Base-by-base conservation (phyloP, 2,797 vertebrate genomes). In the Micromesistius poutassou region DNA sequence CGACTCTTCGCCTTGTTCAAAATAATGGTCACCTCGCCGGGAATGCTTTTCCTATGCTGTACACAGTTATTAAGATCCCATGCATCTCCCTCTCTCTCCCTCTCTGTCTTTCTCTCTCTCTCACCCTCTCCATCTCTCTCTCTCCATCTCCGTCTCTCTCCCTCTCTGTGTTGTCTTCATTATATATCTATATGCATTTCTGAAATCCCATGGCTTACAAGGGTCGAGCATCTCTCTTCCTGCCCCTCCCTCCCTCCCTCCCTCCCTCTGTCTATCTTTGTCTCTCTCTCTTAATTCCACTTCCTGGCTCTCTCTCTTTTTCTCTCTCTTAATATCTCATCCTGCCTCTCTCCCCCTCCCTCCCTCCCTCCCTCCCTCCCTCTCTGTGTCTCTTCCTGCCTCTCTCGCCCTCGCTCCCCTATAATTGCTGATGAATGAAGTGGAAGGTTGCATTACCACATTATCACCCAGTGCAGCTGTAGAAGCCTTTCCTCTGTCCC, bases 401-500 rank as follows among this genome's bases (percentile, higher is more conserved):
- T 13, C 33, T 73, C 35, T 73, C n/a, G 7, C 22, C 19, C 22
- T 31, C 30, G 2, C 46, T 55, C 46, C 46, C 46, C 46, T 55
- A 22, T 55, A 55, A 55, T 55, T 55, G 46, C 46, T 19, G 82
- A 83, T 84, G 83, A 88, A 83, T 84, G 83, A 79, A 85, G 82
- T 79, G 79, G 86, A 88, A 87, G 81, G 74, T 86, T 86, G 75
- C 46, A 55, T 55, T 80, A 82, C 62, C 13, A 66, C 83, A 74
- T 79, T 82, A 85, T 90, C 86, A 73, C 83, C 55, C 22, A 77
- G 85, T 5, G 66, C 86, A 80, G 88, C 86, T 77, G 82, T 83
- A 81, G 79, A 79, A 81, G 76, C 31, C 83, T 55, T 38, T 38
- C 36, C 36, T 38, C 36, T 38, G 36, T 38, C 36, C 36, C 36